Evolutionary conservation across 2,797 vertebrate species (phyloP).

Genomic region (Coracias cyanogaster): DNA sequence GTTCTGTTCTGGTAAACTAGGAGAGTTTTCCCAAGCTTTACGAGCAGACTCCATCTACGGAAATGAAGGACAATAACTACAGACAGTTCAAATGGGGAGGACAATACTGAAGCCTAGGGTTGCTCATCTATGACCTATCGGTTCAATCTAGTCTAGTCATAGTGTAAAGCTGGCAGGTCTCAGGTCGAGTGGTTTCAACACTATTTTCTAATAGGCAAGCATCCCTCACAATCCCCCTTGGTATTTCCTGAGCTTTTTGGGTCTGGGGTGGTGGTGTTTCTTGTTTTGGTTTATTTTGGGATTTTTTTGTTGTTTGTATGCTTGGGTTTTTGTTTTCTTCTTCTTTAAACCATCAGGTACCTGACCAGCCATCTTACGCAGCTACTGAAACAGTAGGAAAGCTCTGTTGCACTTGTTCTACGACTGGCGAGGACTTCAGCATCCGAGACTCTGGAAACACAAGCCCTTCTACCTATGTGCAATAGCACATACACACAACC

Average conservation of each 20-base stretch:
- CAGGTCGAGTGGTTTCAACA: not conserved
- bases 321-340: not conserved
- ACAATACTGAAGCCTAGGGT: not conserved
- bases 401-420: not conserved
- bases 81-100: not conserved
- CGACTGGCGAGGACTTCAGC: not conserved
- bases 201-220: not conserved
- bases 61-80: slow-evolving; percentile 10
- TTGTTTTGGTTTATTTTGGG: not conserved
- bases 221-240: not conserved
- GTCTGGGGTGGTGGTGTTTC: not conserved
- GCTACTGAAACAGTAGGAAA: not conserved
- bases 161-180: not conserved
- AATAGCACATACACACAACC: accelerated
- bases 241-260: not conserved
- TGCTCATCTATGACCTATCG: not conserved
- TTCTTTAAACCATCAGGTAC: not conserved
- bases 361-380: not conserved
- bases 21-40: slow-evolving; percentile 99
- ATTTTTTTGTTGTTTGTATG: not conserved
- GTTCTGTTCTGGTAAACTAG: slow-evolving; percentile 95
- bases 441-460: not conserved
- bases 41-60: slow-evolving; percentile 97
- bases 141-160: not conserved
- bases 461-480: accelerated